Base-by-base conservation (phyloP, 2,888 invertebrate genomes). In the Cancer borealis region DNA sequence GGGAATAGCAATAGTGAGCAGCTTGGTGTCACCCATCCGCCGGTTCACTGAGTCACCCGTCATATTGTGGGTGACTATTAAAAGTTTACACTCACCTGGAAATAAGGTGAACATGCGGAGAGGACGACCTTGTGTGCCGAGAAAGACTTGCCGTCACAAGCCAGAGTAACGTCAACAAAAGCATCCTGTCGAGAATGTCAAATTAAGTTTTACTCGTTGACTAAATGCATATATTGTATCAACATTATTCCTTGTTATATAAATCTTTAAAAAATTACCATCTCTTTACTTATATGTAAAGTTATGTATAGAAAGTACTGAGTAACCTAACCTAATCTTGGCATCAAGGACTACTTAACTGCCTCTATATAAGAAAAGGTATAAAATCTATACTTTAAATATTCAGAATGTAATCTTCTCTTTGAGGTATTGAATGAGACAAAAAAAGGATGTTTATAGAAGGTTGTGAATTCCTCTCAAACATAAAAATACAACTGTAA, bases 101-200 rank as follows among this genome's bases (percentile, higher is more conserved):
- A 97, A 96, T 97, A 97, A n/a, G 97, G 96, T 96, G 97, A 97
- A 96, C 97, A 97, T 96, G 99, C 99, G 96, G 98, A 98, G 96
- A 99, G 97, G 96, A 99, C 98, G 96, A 99, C 98, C 98, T 98
- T 99, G 97, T 99, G 99, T 96, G 99, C 99, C 97, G 98, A 98
- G 96, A 99, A 97, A 96, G 98, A 98, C 97, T 98, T 98, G 96
- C 99, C 99, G 97, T 99, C 99, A 96, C 99, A 99, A 96, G 98
- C 99, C 96, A 99, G 97, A 96, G 99, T 99, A 97, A 99, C 99
- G 97, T 99, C 99, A 96, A 99, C 98, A 97, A 99, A 97, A 96
- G 98, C 98, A 96, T 98, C 98, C 97, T 98, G 98, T 6, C n/a
- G 73, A 73, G 73, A 73, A n/a, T 8, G 26, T 2, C 2, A 73